phyloP scores from a whole-genome alignment of 2,113 vertebrate genomes.

The Sarotherodon lohbergeri region DNA sequence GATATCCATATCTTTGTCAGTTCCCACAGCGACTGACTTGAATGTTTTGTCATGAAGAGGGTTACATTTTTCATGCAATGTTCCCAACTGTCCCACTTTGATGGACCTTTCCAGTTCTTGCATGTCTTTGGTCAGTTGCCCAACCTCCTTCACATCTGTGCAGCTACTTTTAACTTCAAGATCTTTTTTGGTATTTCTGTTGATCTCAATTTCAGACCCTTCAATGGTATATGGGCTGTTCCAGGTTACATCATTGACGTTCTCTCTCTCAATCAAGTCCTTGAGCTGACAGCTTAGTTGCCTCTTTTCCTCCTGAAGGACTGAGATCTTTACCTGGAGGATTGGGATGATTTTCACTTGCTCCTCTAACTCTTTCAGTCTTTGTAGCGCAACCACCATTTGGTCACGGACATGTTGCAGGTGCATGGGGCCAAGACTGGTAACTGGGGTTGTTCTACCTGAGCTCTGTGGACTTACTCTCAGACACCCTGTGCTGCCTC shows the following conservation, averaged over 20 bases:
- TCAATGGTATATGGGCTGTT: conserved; percentile 75
- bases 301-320: conserved; percentile 92
- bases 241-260: conserved; percentile 56
- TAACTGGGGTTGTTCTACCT: conserved; percentile 82
- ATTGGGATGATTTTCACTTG: conserved; percentile 94
- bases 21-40: conserved; percentile 72
- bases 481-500: conserved; percentile 71
- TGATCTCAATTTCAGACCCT: conserved; percentile 63
- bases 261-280: conserved; percentile 72
- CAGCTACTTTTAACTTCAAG: conserved; percentile 67
- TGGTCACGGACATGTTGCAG: conserved; percentile 93
- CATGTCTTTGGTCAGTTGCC: conserved; percentile 84
- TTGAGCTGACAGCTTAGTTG: conserved; percentile 82
- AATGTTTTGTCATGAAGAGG: conserved; percentile 28
- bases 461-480: conserved; percentile 86
- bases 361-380: conserved; percentile 91
- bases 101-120: conserved; percentile 82
- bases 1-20: conserved; percentile 64
- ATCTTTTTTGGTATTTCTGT: conserved; percentile 70
- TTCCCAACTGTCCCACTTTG: conserved; percentile 73
- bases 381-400: conserved; percentile 93
- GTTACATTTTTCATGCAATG: conserved; percentile 11
- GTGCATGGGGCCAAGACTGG: conserved; percentile 80
- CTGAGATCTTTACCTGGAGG: conserved; percentile 93
- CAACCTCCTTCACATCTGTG: conserved; percentile 78